These are phyloP conservation scores for Arctia plantaginis DNA, from an alignment of 2,888 invertebrate species.

Conservation along the genomic window DNA sequence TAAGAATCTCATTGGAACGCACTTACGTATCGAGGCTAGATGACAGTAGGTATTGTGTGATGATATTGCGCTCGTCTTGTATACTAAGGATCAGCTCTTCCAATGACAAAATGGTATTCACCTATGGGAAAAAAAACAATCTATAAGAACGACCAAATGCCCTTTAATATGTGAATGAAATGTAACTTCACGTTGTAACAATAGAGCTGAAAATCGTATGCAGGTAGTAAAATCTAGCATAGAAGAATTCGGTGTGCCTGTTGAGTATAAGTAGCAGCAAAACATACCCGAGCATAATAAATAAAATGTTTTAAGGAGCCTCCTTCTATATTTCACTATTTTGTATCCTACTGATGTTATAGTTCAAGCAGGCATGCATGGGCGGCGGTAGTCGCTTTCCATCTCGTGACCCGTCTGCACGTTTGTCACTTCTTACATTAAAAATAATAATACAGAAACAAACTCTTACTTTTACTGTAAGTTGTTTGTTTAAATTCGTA, in stretches of 20 bases:
- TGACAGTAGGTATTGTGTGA: conserved; percentile 42
- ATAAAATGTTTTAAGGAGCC: too few species aligned
- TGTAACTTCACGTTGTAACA: not conserved
- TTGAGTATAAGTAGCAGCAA: not conserved
- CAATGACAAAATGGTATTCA: conserved; percentile 73
- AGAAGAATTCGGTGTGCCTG: too few species aligned
- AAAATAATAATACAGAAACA: too few species aligned
- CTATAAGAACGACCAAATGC: not conserved
- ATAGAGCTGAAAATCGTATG: not conserved
- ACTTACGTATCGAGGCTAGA: conserved; percentile 45
- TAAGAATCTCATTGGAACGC: not conserved
- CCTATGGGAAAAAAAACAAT: conserved; percentile 59
- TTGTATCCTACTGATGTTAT: too few species aligned
- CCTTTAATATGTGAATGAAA: not conserved
- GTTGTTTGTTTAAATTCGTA: too few species aligned
- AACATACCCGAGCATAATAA: too few species aligned
- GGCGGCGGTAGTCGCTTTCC: too few species aligned
- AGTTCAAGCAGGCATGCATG: too few species aligned
- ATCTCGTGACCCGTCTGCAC: too few species aligned
- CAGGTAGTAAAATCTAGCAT: not conserved
- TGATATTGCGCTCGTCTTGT: conserved; percentile 75
- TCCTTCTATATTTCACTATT: too few species aligned
- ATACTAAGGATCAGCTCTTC: conserved; percentile 77
- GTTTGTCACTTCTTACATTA: too few species aligned
- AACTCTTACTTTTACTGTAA: too few species aligned